These are phyloP conservation scores for Acanthosoma haemorrhoidale DNA, from an alignment of 2,888 invertebrate species.

Conservation along the genomic window DNA sequence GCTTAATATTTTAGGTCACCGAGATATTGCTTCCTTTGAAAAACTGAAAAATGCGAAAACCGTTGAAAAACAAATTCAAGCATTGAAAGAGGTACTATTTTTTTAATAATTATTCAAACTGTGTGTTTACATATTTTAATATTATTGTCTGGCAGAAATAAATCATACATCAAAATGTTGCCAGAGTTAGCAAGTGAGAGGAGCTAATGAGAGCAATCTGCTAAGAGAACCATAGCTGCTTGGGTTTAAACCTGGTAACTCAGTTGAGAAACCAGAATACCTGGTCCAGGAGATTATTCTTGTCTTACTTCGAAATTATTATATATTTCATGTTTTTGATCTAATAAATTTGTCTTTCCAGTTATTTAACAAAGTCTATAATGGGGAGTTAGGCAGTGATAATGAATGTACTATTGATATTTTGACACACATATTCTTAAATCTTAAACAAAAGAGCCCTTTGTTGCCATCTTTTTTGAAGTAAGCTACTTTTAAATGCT, in stretches of 20 bases:
- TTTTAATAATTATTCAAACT: too few relatives aligned
- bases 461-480: constrained; percentile 26
- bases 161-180: too few relatives aligned
- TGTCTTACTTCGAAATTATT: too few relatives aligned
- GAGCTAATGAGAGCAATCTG: too few relatives aligned
- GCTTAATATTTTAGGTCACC: neutral
- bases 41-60: neutral
- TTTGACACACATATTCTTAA: constrained; percentile 16
- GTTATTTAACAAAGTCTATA: neutral
- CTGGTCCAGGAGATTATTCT: too few relatives aligned
- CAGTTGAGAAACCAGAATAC: too few relatives aligned
- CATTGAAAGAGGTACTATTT: constrained; percentile 21
- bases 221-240: too few relatives aligned
- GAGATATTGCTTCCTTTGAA: neutral
- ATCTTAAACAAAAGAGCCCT: constrained; percentile 28
- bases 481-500: constrained; percentile 26
- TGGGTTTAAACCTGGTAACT: too few relatives aligned
- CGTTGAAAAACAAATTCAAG: constrained; percentile 17
- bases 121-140: neutral
- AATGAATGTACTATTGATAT: neutral
- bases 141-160: neutral
- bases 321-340: too few relatives aligned
- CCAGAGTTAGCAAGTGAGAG: too few relatives aligned
- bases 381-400: neutral
- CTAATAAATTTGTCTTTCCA: too few relatives aligned